Evolutionary conservation across 2,888 invertebrate species (phyloP).

Genomic region (Scaptomyza reducta): DNA sequence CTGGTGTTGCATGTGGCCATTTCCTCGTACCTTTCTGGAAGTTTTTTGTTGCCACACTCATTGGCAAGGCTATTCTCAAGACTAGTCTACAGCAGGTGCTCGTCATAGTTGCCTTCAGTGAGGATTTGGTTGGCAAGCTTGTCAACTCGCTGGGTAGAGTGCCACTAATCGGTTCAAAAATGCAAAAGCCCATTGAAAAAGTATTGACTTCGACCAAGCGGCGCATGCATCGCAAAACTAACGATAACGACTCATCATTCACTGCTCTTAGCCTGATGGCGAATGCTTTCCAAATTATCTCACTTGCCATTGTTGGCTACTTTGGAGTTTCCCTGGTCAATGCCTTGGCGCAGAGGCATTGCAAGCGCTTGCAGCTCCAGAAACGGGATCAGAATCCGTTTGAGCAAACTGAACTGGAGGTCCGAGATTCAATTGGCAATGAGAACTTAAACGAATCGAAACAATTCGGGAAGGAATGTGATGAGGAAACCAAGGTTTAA

Average conservation of each 20-base stretch:
- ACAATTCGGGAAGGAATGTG: neutral
- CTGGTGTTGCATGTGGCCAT: conserved; percentile 99
- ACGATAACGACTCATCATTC: conserved; percentile 70
- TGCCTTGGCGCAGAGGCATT: conserved; percentile 97
- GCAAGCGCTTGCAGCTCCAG: conserved; percentile 86
- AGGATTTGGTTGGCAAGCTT: conserved; percentile 92
- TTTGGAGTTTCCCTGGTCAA: conserved; percentile 98
- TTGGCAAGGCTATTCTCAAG: conserved; percentile 98
- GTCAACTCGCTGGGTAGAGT: conserved; percentile 86
- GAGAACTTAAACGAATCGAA: neutral
- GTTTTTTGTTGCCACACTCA: conserved; percentile 98
- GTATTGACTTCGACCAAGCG: conserved; percentile 94
- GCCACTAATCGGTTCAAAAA: conserved; percentile 91
- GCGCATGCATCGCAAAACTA: conserved; percentile 86
- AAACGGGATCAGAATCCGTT: neutral
- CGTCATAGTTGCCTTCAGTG: conserved; percentile 97
- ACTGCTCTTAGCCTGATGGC: conserved; percentile 86
- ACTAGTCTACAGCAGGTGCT: conserved; percentile 99
- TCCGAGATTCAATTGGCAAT: neutral
- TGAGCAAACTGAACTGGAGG: conserved; percentile 1
- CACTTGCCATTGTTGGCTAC: conserved; percentile 95
- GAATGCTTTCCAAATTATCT: conserved; percentile 93
- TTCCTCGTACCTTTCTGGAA: conserved; percentile 99
- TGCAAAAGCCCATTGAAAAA: conserved; percentile 93
- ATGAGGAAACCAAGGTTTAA: conserved; percentile 8